phyloP scores from a whole-genome alignment of 2,888 invertebrate genomes.

The Sarcophaga subvicina region DNA sequence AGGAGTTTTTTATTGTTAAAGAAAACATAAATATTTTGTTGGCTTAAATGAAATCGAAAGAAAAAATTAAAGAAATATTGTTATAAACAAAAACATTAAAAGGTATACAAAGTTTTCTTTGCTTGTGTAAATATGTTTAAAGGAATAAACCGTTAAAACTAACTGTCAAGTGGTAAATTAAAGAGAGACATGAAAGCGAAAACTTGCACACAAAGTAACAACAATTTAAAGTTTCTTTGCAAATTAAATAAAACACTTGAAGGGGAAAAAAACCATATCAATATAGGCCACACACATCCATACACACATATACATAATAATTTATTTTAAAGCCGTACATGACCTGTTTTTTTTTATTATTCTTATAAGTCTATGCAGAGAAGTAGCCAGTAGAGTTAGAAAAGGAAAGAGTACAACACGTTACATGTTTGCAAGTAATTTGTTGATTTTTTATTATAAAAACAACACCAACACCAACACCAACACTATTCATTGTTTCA shows the following conservation, averaged over 20 bases:
- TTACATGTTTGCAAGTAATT: constrained; percentile 67
- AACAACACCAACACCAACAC: background rate
- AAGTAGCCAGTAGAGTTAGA: background rate
- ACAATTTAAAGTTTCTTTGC: constrained; percentile 6
- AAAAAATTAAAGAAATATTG: background rate
- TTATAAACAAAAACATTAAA: no score
- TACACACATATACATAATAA: background rate
- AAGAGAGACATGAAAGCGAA: no score
- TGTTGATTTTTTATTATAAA: constrained; percentile 56
- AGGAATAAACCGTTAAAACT: no score
- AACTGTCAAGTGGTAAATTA: no score
- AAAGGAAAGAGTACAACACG: constrained; percentile 28
- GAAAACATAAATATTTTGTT: background rate
- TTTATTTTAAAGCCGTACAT: background rate
- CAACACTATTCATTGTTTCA: no score
- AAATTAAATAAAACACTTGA: no score
- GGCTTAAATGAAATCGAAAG: background rate
- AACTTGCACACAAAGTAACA: background rate
- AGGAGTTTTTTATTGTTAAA: background rate
- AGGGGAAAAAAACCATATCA: background rate
- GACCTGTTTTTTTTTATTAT: background rate
- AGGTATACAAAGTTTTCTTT: no score
- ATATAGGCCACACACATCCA: background rate
- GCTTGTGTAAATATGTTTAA: no score
- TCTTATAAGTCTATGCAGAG: background rate